Conservation (phyloP, 2,113 vertebrate genomes). For the Hyla sarda region DNA sequence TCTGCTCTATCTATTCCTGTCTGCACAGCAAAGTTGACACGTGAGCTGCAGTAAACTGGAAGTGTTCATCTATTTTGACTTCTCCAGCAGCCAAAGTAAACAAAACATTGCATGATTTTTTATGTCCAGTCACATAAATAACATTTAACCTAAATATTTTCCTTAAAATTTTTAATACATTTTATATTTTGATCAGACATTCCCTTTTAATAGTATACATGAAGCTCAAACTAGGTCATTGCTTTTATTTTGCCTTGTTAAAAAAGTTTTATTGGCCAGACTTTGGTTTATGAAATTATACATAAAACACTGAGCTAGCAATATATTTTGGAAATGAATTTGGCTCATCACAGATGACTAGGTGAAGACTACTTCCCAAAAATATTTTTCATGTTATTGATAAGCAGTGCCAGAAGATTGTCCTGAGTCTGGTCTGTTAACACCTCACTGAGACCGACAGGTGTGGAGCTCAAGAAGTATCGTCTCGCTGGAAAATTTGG, state of each 20-base stretch:
- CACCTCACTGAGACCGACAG: neutral
- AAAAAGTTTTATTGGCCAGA: neutral
- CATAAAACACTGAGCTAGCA: neutral
- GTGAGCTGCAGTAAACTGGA: neutral
- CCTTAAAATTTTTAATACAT: no score
- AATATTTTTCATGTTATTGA: neutral
- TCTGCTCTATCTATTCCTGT: neutral
- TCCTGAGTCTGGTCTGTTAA: neutral
- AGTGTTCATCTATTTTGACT: neutral
- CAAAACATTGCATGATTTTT: neutral
- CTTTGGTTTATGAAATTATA: neutral
- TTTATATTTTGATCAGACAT: neutral
- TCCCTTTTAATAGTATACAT: neutral
- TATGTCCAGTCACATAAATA: neutral
- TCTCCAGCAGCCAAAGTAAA: neutral
- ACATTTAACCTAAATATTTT: no score
- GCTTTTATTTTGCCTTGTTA: neutral
- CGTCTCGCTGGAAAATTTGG: neutral
- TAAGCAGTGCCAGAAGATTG: neutral
- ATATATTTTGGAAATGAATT: neutral
- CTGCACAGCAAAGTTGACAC: neutral
- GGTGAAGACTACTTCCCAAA: neutral
- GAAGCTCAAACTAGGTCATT: neutral
- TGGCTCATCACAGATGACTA: neutral
- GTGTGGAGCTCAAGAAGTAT: conserved; percentile 14